Base-by-base conservation (phyloP, 2,797 vertebrate genomes). In the Cygnus olor region DNA sequence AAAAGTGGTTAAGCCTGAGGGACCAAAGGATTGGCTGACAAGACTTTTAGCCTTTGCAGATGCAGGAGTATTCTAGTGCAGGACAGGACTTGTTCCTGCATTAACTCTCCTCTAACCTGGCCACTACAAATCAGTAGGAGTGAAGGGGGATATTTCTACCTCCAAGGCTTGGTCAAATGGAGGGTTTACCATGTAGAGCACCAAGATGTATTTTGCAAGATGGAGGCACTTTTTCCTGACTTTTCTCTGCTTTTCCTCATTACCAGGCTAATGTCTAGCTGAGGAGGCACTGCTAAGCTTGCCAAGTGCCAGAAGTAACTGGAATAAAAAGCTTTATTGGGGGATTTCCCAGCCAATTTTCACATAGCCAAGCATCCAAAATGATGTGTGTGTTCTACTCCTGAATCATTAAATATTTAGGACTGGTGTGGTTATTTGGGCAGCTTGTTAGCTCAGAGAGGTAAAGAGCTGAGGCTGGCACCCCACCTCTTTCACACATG, bases 311-410 rank as follows among this genome's bases (percentile, higher is more conserved):
- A 91, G 90, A 85, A 85, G 51, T 89, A 95, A 87, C 30, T 92
- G 22, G 47, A 90, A 64, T 85, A 71, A 82, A 93, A 92, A 69
- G 1, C 17, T 30, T 57, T 80, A 42, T 24, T 85, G 60, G 84
- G 95, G 93, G 54, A 95, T 95, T 97, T 96, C 95, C 95, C 34
- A 2, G 63, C 6, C 84, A 88, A 74, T 92, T 94, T 94, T 92
- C 72, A 72, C 12, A 2, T 14, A 87, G 27, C n/a, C 61, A 90
- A 17, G 15, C 42, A 83, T 76, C 51, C 7, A 4, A 90, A 92
- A 89, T 66, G 19, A 58, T 61, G 36, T 47, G 20, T 76, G 16
- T 51, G 32, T 90, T 94, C 57, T 96, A 10, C 54, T 87, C 53
- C 69, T 91, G 80, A 94, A 89, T 88, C 57, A 73, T 27, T 65